Percentiles rank a stretch among this genome's conserved stretches.
phyloP scores from a whole-genome alignment of 2,888 invertebrate genomes.

The Caenorhabditis virilis region DNA sequence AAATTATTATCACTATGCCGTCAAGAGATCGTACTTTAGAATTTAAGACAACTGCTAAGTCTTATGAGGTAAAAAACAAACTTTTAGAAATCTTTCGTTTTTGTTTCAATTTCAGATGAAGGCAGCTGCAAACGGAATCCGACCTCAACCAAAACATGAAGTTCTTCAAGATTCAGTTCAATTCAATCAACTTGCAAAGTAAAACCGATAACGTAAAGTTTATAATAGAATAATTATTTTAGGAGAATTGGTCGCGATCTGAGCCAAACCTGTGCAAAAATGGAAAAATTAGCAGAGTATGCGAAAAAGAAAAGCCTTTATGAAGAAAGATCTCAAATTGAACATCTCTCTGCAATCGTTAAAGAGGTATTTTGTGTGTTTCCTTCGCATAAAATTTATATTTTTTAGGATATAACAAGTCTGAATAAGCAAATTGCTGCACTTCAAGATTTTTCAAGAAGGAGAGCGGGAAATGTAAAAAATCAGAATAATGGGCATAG shows the following conservation, averaged over 20 bases:
- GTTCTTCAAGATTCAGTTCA: conserved; percentile 60
- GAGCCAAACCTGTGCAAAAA: conserved; percentile 90
- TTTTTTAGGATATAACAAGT: conserved; percentile 79
- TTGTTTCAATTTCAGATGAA: conserved; percentile 56
- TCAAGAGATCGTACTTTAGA: conserved; percentile 66
- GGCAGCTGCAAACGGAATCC: conserved; percentile 42
- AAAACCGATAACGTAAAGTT: background rate
- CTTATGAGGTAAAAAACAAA: conserved; percentile 52
- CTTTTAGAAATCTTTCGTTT: background rate
- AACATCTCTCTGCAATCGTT: conserved; percentile 93
- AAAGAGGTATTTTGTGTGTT: conserved; percentile 76
- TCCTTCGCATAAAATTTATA: background rate
- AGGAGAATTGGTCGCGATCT: conserved; percentile 92
- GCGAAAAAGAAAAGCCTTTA: conserved; percentile 95
- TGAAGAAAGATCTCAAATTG: conserved; percentile 95
- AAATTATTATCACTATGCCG: conserved; percentile 60
- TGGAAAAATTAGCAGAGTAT: conserved; percentile 89
- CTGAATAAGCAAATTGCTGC: conserved; percentile 96
- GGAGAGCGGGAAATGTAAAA: conserved; percentile 27
- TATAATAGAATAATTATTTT: conserved; percentile 25
- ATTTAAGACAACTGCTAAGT: conserved; percentile 65
- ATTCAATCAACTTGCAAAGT: conserved; percentile 67
- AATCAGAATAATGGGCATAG: conserved; percentile 40
- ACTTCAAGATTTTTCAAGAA: conserved; percentile 70
- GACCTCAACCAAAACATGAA: conserved; percentile 45